phyloP scores from a whole-genome alignment of 2,113 vertebrate species.

The Falco punctatus region DNA sequence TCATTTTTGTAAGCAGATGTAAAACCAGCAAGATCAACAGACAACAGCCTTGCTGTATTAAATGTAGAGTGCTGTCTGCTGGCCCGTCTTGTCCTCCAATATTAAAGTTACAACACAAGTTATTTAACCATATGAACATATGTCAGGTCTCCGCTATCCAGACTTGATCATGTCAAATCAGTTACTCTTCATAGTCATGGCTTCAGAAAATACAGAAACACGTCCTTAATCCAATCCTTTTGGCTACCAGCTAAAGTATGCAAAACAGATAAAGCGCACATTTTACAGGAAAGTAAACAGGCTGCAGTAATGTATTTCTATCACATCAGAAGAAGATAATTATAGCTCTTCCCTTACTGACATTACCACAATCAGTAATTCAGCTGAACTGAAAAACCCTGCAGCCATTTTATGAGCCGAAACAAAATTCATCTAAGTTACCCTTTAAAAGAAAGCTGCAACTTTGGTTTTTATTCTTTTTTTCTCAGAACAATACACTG shows the following conservation, averaged over 20 bases:
- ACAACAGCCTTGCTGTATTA: not conserved
- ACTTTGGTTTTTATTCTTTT: not conserved
- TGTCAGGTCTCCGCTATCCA: not conserved
- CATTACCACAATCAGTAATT: not conserved
- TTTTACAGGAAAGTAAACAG: not conserved
- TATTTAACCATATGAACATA: not conserved
- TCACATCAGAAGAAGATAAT: not conserved
- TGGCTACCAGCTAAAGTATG: not conserved
- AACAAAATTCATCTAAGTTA: not conserved
- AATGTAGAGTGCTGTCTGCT: not conserved
- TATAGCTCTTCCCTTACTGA: not conserved
- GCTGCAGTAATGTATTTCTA: not conserved
- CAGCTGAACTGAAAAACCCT: slow-evolving; percentile 31
- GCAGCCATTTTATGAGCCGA: not conserved
- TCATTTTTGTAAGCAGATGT: not conserved
- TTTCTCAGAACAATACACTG: not conserved
- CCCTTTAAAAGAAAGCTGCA: not conserved
- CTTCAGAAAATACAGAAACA: not conserved
- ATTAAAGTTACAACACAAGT: not conserved
- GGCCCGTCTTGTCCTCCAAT: not conserved
- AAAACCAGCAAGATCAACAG: not conserved
- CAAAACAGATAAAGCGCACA: not conserved
- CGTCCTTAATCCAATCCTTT: not conserved
- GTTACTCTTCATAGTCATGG: not conserved
- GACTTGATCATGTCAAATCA: not conserved